Base-by-base conservation (phyloP, 1,140 invertebrate genomes). In the Monochamus saltuarius region DNA sequence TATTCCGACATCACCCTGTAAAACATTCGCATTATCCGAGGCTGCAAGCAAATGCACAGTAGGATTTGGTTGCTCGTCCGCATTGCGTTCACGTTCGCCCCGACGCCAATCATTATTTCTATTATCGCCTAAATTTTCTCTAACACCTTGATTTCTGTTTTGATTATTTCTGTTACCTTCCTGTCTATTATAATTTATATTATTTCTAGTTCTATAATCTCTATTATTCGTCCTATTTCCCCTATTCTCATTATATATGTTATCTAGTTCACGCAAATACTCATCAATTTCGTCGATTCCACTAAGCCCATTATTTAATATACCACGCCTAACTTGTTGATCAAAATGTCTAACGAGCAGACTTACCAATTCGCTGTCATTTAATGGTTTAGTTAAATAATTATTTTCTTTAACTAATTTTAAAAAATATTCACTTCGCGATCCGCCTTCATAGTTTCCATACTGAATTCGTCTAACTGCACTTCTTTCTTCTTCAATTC, bases 311-410 rank as follows among this genome's bases (percentile, higher is more conserved):
- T 22, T 19, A 16, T 13, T 50, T n/a, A 50, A 13, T 17, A 50
- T 50, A 19, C 47, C 47, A 13, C 47, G 13, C 47, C 22, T 10
- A 50, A 50, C 22, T 13, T 50, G 13, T 50, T 13, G 17, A n/a
- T 13, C 7, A 50, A 50, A 50, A 35, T 50, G 47, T 11, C 22
- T 50, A 22, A 7, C 6, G 0, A 43, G 13, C 17, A 43, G 8
- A 14, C 17, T 11, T 3, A 29, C 22, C 6, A 29, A 29, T 29
- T 29, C 22, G 6, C 22, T 29, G 22, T 29, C 22, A 29, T 6
- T 29, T 6, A 29, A 29, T 29, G 22, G 22, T 6, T 29, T 29
- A 29, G 22, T 29, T 29, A 6, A 29, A 29, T 29, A 29, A 29
- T 29, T 29, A 6, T 29, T 29, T 29, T 29, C 22, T 29, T 29